Conservation (phyloP, 2,888 invertebrate genomes). For the Ecdyonurus torrentis region DNA sequence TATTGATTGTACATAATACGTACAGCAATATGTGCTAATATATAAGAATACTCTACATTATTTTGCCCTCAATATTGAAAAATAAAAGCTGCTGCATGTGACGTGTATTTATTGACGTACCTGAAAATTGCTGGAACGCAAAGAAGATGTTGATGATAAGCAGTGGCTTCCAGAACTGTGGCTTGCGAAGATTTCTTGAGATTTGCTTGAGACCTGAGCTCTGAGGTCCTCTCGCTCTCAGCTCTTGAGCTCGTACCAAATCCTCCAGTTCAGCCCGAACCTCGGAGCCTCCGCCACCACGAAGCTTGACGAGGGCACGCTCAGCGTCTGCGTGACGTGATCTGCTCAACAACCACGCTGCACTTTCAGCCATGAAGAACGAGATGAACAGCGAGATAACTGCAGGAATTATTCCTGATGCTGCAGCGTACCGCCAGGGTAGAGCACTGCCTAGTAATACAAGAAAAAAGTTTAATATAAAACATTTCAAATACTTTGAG, state of each 20-base stretch:
- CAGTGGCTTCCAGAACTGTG: constrained; percentile 31
- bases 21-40: too few relatives aligned
- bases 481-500: neutral
- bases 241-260: neutral
- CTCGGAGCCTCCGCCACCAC: constrained; percentile 3
- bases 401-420: neutral
- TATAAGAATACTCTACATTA: too few relatives aligned
- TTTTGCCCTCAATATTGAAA: too few relatives aligned
- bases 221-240: neutral
- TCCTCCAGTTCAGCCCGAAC: constrained; percentile 8
- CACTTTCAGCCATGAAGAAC: constrained; percentile 5
- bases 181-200: constrained; percentile 18
- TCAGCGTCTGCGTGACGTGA: constrained; percentile 2
- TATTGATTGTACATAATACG: too few relatives aligned
- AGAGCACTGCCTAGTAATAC: constrained; percentile 9
- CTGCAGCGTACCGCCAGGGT: constrained; percentile 7
- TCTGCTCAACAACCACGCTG: constrained; percentile 7
- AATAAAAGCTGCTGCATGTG: neutral
- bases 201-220: neutral
- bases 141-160: constrained; percentile 31
- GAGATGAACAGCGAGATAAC: constrained; percentile 3
- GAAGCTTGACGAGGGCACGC: constrained; percentile 1
- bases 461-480: constrained; percentile 6
- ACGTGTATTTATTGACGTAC: constrained; percentile 19
- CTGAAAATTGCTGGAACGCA: constrained; percentile 40